A percentile compares a stretch with the other conserved stretches of the same genome.
phyloP scores from a whole-genome alignment of 1,140 invertebrate genomes.

The Trichonephila inaurata region DNA sequence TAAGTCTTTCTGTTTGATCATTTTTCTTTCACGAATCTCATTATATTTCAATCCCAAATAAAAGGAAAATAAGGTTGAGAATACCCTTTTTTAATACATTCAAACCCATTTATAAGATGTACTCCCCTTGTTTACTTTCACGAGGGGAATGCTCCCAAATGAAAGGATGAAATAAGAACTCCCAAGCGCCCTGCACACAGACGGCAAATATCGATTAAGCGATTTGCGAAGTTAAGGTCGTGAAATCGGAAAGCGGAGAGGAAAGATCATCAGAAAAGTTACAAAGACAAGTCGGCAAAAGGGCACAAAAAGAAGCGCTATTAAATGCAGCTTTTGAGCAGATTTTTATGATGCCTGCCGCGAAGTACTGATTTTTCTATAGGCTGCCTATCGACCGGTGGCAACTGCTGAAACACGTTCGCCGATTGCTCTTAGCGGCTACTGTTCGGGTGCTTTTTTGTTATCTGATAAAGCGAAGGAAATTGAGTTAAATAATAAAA shows the following conservation, averaged over 20 bases:
- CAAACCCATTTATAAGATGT: background rate
- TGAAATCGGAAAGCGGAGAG: conserved; percentile 42
- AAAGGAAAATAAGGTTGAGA: too few species aligned
- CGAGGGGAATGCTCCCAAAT: background rate
- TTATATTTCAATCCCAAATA: too few species aligned
- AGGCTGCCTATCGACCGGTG: background rate
- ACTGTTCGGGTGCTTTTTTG: background rate
- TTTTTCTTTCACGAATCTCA: too few species aligned
- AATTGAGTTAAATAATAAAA: background rate
- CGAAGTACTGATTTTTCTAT: background rate
- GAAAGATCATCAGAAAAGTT: conserved; percentile 25
- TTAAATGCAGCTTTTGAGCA: conserved; percentile 36
- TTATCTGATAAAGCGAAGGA: background rate
- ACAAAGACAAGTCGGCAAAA: background rate
- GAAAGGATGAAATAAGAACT: background rate
- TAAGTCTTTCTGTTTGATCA: too few species aligned
- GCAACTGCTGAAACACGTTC: background rate
- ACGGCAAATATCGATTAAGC: conserved; percentile 23
- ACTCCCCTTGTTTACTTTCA: background rate
- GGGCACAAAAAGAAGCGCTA: background rate
- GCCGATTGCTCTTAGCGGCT: background rate
- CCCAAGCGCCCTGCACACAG: background rate
- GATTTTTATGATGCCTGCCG: conserved; percentile 25
- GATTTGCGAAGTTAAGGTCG: conserved; percentile 21
- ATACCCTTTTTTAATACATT: background rate